A percentile compares a stretch with the other conserved stretches of the same genome.
phyloP scores from a whole-genome alignment of 2,888 invertebrate species.

The Poecilus cupreus region DNA sequence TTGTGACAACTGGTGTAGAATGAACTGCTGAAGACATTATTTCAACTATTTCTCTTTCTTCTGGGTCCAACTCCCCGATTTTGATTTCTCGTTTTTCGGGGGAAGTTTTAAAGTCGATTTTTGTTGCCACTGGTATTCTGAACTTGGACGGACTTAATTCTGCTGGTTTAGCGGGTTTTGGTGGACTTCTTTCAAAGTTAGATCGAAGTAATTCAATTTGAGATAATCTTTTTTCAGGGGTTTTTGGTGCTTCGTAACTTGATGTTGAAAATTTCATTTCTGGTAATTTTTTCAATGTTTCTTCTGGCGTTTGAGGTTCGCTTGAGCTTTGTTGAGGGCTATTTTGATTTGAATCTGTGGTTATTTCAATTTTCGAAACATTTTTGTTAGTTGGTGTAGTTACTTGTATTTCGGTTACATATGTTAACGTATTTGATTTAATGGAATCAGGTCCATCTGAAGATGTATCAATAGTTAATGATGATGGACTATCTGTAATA shows the following conservation, averaged over 20 bases:
- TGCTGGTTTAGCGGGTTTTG: conserved; percentile 67
- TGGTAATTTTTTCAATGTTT: conserved; percentile 71
- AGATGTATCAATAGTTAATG: conserved; percentile 67
- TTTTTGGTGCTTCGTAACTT: conserved; percentile 78
- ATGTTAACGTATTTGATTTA: conserved; percentile 74
- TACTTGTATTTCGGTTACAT: conserved; percentile 85
- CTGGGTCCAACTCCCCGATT: conserved; percentile 64
- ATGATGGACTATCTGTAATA: conserved; percentile 65
- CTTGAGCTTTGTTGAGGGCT: conserved; percentile 3
- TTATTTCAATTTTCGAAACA: conserved; percentile 71
- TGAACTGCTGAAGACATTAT: conserved; percentile 70
- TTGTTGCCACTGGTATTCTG: conserved; percentile 70
- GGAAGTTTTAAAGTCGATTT: conserved; percentile 70
- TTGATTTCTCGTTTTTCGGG: conserved; percentile 66
- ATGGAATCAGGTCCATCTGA: conserved; percentile 63
- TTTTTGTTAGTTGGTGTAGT: conserved; percentile 73
- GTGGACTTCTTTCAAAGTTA: conserved; percentile 71
- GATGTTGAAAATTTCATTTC: conserved; percentile 80
- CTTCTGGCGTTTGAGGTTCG: conserved; percentile 64
- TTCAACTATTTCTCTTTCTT: conserved; percentile 70
- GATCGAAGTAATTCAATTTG: conserved; percentile 75
- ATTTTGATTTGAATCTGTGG: conserved; percentile 61
- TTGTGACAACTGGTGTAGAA: conserved; percentile 67
- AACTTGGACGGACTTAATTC: conserved; percentile 73
- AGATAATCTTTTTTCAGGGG: conserved; percentile 77